Percentiles rank a stretch among this genome's conserved stretches.
phyloP scores from a whole-genome alignment of 2,113 vertebrate species.

The Lethenteron camtschaticum region DNA sequence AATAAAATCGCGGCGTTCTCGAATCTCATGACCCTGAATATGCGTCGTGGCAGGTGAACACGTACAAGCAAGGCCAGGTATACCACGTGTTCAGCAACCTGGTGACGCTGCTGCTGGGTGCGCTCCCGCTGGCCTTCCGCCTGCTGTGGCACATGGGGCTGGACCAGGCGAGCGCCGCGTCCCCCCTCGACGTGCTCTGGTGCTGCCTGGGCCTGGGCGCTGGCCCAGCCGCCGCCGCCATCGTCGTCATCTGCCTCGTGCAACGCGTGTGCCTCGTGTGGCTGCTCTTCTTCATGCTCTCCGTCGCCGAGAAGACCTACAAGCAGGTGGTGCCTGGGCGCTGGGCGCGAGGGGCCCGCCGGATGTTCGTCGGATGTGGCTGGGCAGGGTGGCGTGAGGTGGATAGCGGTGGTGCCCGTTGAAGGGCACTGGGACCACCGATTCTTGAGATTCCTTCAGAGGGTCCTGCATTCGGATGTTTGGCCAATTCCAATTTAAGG shows the following conservation, averaged over 20 bases:
- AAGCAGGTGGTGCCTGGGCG: constrained; percentile 44
- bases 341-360: too few species aligned
- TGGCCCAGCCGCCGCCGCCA: constrained; percentile 35
- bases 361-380: too few species aligned
- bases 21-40: too few species aligned
- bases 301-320: constrained; percentile 88
- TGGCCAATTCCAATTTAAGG: too few species aligned
- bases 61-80: constrained; percentile 66
- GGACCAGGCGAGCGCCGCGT: constrained; percentile 21
- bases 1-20: too few species aligned
- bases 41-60: constrained; percentile 46
- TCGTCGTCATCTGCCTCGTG: constrained; percentile 75
- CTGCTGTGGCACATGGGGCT: constrained; percentile 61
- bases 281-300: constrained; percentile 98
- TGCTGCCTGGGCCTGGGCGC: constrained; percentile 34
- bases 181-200: too few species aligned
- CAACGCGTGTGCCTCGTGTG: constrained; percentile 77
- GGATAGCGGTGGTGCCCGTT: too few species aligned
- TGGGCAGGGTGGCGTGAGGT: too few species aligned
- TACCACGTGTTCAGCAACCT: constrained; percentile 89
- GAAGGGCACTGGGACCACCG: too few species aligned
- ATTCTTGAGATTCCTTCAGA: too few species aligned
- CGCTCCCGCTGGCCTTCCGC: constrained; percentile 66
- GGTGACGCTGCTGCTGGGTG: constrained; percentile 53
- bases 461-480: too few species aligned